Evolutionary conservation across 2,888 invertebrate species (phyloP).

Genomic region (Papilio gigon): DNA sequence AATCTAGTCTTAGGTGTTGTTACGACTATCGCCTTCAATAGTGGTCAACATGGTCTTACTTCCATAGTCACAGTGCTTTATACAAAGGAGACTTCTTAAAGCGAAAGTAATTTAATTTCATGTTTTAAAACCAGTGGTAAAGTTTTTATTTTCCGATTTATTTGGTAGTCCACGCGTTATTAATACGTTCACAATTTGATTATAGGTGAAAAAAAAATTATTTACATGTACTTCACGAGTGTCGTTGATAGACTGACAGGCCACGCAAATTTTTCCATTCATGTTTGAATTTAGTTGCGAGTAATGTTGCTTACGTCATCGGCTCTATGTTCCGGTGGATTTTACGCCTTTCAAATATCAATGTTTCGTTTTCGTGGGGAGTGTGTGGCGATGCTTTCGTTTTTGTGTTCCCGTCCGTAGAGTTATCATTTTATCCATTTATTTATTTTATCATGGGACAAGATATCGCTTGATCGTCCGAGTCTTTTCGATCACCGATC

Average conservation of each 20-base stretch:
- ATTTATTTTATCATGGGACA: constrained; percentile 58
- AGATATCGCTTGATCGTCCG: constrained; percentile 51
- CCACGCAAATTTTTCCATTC: neutral
- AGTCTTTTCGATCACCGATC: too few species aligned
- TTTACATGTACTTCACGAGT: neutral
- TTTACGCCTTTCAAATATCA: neutral
- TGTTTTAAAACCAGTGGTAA: neutral
- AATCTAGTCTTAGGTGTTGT: constrained; percentile 31
- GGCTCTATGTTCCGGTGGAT: constrained; percentile 14
- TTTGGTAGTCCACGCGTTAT: too few species aligned
- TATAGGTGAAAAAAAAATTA: too few species aligned
- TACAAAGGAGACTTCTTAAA: constrained; percentile 5
- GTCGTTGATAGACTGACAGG: neutral
- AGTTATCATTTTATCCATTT: constrained; percentile 47
- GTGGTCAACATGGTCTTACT: constrained; percentile 14
- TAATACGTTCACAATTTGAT: too few species aligned
- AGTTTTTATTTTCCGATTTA: too few species aligned
- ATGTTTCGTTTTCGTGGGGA: constrained; percentile 51
- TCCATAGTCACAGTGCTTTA: neutral
- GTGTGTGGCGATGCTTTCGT: constrained; percentile 60
- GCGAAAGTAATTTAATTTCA: neutral
- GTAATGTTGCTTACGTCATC: neutral
- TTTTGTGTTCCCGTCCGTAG: constrained; percentile 81
- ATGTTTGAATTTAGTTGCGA: neutral
- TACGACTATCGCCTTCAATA: constrained; percentile 10